A percentile compares a stretch with the other conserved stretches of the same genome.
phyloP scores from a whole-genome alignment of 2,113 vertebrate genomes.

The Cygnus buccinator region DNA sequence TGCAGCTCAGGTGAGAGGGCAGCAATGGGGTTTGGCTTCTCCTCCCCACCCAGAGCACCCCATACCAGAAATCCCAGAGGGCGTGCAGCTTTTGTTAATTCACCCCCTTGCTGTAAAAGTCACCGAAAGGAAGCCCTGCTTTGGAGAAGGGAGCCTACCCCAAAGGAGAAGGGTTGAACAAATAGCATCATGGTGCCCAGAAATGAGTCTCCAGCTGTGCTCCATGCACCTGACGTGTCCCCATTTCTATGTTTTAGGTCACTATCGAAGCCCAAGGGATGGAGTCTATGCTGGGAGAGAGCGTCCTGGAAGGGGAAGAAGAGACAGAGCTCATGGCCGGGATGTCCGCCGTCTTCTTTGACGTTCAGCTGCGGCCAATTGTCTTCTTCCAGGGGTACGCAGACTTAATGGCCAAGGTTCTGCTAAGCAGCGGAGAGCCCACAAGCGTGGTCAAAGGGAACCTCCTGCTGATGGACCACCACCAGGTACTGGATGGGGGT shows the following conservation, averaged over 20 bases:
- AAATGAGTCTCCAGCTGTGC: not conserved
- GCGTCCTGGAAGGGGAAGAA: not conserved
- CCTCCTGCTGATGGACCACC: conserved; percentile 73
- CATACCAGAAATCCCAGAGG: fast-evolving
- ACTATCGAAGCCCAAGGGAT: conserved; percentile 71
- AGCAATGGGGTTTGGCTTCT: not conserved
- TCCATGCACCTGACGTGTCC: fast-evolving
- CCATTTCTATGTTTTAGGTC: conserved; percentile 35
- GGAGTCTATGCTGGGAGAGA: conserved; percentile 55
- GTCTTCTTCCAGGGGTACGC: conserved; percentile 71
- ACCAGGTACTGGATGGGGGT: conserved; percentile 51
- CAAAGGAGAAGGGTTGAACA: not conserved
- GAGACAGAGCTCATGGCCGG: conserved; percentile 53
- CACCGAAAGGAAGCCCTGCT: not conserved
- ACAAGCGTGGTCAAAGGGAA: conserved; percentile 66
- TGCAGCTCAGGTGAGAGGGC: conserved; percentile 56
- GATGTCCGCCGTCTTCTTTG: conserved; percentile 71
- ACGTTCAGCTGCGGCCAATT: conserved; percentile 58
- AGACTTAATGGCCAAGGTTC: conserved; percentile 73
- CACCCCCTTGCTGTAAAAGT: not conserved
- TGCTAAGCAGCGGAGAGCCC: conserved; percentile 61
- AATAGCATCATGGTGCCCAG: fast-evolving
- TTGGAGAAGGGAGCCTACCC: not conserved
- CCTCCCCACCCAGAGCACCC: fast-evolving
- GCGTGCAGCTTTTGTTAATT: too few species aligned